Evolutionary conservation across 2,888 invertebrate species (phyloP).

Genomic region (Nebria salina): DNA sequence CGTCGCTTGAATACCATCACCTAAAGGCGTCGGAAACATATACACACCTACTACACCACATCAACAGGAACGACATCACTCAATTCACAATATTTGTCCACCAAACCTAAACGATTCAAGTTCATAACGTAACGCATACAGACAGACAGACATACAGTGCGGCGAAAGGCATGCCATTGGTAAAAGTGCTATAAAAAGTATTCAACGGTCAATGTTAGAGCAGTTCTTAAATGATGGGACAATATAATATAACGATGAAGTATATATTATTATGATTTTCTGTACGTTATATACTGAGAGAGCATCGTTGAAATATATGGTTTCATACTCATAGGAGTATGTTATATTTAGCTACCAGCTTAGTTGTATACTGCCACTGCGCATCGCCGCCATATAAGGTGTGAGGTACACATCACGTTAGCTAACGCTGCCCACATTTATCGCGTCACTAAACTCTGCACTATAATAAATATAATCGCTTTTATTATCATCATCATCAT

Average conservation of each 20-base stretch:
- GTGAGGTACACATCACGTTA: slow-evolving; percentile 17
- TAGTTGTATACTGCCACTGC: slow-evolving; percentile 26
- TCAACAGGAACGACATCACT: not conserved
- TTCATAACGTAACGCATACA: not conserved
- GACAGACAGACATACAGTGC: not conserved
- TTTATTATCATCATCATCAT: slow-evolving; percentile 13
- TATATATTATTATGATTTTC: not conserved
- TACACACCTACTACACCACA: not conserved
- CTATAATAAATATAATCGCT: not conserved
- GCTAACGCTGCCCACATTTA: not conserved
- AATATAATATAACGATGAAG: not conserved
- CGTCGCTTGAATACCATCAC: not conserved
- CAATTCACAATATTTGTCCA: not conserved
- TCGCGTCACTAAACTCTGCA: slow-evolving; percentile 12
- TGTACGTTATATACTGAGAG: slow-evolving; percentile 1
- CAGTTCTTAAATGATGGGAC: not conserved
- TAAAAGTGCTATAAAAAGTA: not conserved
- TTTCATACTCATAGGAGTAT: slow-evolving; percentile 27
- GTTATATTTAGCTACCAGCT: slow-evolving; percentile 42
- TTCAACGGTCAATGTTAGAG: not conserved
- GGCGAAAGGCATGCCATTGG: not conserved
- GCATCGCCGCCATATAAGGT: slow-evolving; percentile 45
- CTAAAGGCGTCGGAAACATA: not conserved
- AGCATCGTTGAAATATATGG: slow-evolving; percentile 6
- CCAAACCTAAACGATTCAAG: not conserved